phyloP scores from a whole-genome alignment of 1,140 invertebrate species.

The Aphelenchoides avenae region DNA sequence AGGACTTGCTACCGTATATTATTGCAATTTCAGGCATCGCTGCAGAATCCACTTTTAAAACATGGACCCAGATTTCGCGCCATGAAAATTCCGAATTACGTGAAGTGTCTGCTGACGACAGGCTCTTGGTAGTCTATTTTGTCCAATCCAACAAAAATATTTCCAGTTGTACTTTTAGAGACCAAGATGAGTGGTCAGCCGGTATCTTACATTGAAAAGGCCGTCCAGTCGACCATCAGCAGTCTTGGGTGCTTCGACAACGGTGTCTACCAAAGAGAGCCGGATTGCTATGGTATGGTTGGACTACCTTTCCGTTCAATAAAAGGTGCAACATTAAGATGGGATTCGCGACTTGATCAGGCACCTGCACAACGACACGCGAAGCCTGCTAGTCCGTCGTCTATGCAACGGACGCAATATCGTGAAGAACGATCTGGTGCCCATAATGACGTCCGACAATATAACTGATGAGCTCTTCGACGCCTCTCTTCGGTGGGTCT shows the following conservation, averaged over 20 bases:
- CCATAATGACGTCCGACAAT: constrained; percentile 29
- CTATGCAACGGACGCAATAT: constrained; percentile 33
- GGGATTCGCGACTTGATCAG: constrained; percentile 38
- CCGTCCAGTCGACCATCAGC: constrained; percentile 36
- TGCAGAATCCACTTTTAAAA: too few species aligned
- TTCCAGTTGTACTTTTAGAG: too few species aligned
- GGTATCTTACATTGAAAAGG: too few species aligned
- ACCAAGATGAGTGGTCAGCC: too few species aligned
- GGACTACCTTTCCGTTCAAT: background rate
- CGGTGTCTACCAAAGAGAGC: constrained; percentile 32
- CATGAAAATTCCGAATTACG: too few species aligned
- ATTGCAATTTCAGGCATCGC: too few species aligned
- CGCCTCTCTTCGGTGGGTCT: constrained; percentile 29
- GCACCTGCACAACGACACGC: constrained; percentile 22
- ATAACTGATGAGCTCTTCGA: constrained; percentile 40
- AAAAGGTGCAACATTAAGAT: constrained; percentile 24
- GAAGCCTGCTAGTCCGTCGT: constrained; percentile 19
- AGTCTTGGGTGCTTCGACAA: constrained; percentile 34
- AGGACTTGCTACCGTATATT: too few species aligned
- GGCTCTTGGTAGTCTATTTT: too few species aligned
- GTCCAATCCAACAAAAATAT: too few species aligned
- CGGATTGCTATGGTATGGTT: constrained; percentile 33
- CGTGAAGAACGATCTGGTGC: constrained; percentile 38
- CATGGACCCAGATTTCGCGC: too few species aligned
- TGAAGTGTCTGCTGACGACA: too few species aligned